A percentile compares a stretch with the other conserved stretches of the same genome.
Conservation (phyloP, 2,113 vertebrate genomes). For the Laticauda colubrina region DNA sequence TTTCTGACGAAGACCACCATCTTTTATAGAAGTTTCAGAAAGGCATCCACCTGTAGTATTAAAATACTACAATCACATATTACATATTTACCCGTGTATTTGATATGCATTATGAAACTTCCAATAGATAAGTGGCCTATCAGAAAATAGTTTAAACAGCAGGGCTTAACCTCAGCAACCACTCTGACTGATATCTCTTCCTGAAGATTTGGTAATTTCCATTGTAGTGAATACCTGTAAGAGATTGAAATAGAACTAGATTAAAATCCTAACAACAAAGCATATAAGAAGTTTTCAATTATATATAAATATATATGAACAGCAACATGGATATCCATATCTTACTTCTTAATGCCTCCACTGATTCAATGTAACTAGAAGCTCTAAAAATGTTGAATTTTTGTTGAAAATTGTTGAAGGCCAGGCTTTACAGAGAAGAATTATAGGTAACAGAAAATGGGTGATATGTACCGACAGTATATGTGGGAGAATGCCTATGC, state of each 20-base stretch:
- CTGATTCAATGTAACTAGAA: background rate
- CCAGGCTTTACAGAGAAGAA: background rate
- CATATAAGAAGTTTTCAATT: background rate
- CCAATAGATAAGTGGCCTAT: slow-evolving; percentile 38
- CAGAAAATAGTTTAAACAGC: slow-evolving; percentile 73
- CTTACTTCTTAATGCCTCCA: background rate
- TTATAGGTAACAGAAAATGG: background rate
- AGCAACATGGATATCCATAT: background rate
- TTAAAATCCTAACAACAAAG: background rate
- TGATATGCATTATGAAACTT: slow-evolving; percentile 27
- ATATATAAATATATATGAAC: background rate
- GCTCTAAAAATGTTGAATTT: background rate
- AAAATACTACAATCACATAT: background rate
- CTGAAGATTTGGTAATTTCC: slow-evolving; percentile 87
- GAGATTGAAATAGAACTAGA: slow-evolving; percentile 5
- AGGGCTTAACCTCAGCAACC: slow-evolving; percentile 98
- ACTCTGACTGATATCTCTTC: slow-evolving; percentile 78
- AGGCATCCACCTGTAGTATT: slow-evolving; percentile 30
- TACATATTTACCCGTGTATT: slow-evolving; percentile 42
- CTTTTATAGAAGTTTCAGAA: slow-evolving; percentile 23
- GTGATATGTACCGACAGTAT: background rate
- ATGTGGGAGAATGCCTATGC: background rate
- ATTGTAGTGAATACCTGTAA: slow-evolving; percentile 88
- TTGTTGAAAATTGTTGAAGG: background rate
- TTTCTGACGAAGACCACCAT: slow-evolving; percentile 57